phyloP scores from a whole-genome alignment of 2,888 invertebrate species.

The Darwinula stevensoni region DNA sequence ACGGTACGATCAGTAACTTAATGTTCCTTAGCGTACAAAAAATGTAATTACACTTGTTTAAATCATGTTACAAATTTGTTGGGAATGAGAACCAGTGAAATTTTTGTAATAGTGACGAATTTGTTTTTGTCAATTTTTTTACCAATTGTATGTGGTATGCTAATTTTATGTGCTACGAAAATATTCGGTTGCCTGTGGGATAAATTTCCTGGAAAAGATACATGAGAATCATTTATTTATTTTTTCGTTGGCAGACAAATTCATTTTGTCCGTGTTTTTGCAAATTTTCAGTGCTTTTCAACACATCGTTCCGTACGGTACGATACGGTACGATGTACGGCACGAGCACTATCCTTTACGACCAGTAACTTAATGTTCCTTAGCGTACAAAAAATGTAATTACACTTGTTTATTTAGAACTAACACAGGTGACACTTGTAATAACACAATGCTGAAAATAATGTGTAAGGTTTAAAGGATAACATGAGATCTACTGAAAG shows the following conservation, averaged over 20 bases:
- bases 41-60: constrained; percentile 2
- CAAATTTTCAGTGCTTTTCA: constrained; percentile 2
- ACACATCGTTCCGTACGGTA: constrained; percentile 2
- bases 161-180: constrained; percentile 2
- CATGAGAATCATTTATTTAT: constrained; percentile 2
- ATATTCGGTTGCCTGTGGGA: constrained; percentile 2
- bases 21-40: constrained; percentile 2
- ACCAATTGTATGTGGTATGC: constrained; percentile 2
- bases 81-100: constrained; percentile 2
- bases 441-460: constrained; percentile 2
- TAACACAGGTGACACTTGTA: constrained; percentile 2
- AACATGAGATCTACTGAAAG: constrained; percentile 2
- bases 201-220: constrained; percentile 2
- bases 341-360: constrained; percentile 2
- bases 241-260: constrained; percentile 2
- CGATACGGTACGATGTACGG: constrained; percentile 2
- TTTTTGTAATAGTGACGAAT: constrained; percentile 2
- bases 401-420: constrained; percentile 2
- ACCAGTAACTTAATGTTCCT: constrained; percentile 2
- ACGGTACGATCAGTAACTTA: constrained; percentile 2
- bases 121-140: constrained; percentile 2
- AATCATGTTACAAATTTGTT: constrained; percentile 2
- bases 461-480: constrained; percentile 2
- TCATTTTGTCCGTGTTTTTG: constrained; percentile 2
- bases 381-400: constrained; percentile 2